phyloP scores from a whole-genome alignment of 1,140 invertebrate genomes.

The Sarcophaga bullata region DNA sequence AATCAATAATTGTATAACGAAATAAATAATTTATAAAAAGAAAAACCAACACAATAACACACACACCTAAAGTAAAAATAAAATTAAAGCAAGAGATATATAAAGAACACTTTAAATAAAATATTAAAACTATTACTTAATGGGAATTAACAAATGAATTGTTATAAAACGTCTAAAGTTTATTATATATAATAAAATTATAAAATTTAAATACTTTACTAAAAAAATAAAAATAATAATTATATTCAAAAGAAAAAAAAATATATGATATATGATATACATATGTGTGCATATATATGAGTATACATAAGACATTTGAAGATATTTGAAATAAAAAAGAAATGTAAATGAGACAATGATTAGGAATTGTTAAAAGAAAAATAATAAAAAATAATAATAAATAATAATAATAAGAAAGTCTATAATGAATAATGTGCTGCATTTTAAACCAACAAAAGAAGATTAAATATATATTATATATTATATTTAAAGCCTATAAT shows the following conservation, averaged over 20 bases:
- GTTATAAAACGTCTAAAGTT: slow-evolving; percentile 35
- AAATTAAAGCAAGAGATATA: too few species aligned
- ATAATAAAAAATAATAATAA: too few species aligned
- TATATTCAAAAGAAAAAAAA: not conserved
- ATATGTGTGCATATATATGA: not conserved
- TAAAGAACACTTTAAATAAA: not conserved
- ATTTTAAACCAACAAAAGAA: not conserved
- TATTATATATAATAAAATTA: slow-evolving; percentile 5
- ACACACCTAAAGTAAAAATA: not conserved
- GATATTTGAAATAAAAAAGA: slow-evolving; percentile 20
- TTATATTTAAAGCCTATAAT: slow-evolving; percentile 18
- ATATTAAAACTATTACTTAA: not conserved
- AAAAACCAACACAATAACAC: not conserved
- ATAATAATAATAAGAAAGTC: not conserved
- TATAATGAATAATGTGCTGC: slow-evolving; percentile 4
- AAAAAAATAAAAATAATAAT: not conserved
- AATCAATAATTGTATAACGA: too few species aligned
- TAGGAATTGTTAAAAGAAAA: not conserved
- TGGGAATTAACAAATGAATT: slow-evolving; percentile 34
- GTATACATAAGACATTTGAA: not conserved
- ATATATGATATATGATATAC: slow-evolving; percentile 10
- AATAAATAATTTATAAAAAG: too few species aligned
- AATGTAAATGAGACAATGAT: not conserved
- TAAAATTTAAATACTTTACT: not conserved
- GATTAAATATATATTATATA: slow-evolving; percentile 8